phyloP scores from a whole-genome alignment of 2,888 invertebrate genomes.

The Hoplodrina blanda region DNA sequence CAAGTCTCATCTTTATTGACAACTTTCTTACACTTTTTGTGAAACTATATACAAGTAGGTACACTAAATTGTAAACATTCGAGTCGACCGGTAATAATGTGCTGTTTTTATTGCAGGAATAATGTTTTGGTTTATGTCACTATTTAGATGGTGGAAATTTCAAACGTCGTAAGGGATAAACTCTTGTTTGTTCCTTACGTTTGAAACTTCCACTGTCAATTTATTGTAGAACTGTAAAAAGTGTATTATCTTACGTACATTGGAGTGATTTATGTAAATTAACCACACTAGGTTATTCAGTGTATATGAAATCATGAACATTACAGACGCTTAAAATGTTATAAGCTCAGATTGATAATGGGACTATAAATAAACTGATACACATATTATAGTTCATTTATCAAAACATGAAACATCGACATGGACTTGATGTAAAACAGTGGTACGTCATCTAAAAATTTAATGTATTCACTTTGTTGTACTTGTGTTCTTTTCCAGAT shows the following conservation, averaged over 20 bases:
- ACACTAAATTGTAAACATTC: constrained; percentile 33
- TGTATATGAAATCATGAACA: constrained; percentile 20
- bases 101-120: constrained; percentile 56
- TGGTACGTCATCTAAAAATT: constrained; percentile 82
- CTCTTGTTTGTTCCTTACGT: too few relatives aligned
- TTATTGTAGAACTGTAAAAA: constrained; percentile 6
- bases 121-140: constrained; percentile 26
- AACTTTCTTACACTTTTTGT: constrained; percentile 23
- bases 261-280: constrained; percentile 29
- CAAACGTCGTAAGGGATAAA: too few relatives aligned
- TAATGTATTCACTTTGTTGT: constrained; percentile 90
- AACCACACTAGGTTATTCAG: constrained; percentile 27
- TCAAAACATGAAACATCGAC: constrained; percentile 69
- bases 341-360: constrained; percentile 47
- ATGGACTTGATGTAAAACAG: constrained; percentile 90
- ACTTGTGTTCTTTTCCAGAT: constrained; percentile 91
- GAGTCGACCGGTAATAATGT: constrained; percentile 24
- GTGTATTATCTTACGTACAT: constrained; percentile 38
- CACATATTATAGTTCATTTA: constrained; percentile 51
- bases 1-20: constrained; percentile 70
- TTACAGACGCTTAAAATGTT: constrained; percentile 27
- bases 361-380: constrained; percentile 49
- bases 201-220: too few relatives aligned
- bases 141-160: not conserved
- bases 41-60: constrained; percentile 19